Evolutionary conservation across 2,113 vertebrate genomes (phyloP).

Genomic region (Sturnira hondurensis): DNA sequence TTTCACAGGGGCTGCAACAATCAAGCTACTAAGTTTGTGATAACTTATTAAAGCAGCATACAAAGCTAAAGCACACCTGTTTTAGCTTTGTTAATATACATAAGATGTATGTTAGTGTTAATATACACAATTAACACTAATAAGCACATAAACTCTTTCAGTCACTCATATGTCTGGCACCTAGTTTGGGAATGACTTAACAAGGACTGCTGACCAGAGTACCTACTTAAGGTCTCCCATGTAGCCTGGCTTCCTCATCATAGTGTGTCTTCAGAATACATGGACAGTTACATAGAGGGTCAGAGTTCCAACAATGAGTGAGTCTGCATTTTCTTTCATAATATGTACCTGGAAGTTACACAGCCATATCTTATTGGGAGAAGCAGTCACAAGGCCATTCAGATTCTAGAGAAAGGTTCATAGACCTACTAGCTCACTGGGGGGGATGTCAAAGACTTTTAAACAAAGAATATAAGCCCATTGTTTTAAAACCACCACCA

Average conservation of each 20-base stretch:
- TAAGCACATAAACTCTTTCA: not conserved
- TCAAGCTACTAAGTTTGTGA: not conserved
- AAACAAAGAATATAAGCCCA: not conserved
- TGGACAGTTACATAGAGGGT: not conserved
- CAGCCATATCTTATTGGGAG: not conserved
- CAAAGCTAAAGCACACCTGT: not conserved
- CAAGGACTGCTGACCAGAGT: not conserved
- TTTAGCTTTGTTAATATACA: not conserved
- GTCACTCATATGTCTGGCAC: not conserved
- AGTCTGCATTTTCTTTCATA: not conserved
- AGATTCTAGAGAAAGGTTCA: not conserved
- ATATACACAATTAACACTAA: not conserved
- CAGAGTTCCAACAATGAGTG: not conserved
- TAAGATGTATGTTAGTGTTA: too few species aligned
- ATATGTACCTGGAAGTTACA: not conserved
- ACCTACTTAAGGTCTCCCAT: accelerated
- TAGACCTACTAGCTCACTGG: not conserved
- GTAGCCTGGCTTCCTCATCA: not conserved
- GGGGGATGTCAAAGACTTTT: not conserved
- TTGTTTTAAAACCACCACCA: not conserved
- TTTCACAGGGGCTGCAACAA: too few species aligned
- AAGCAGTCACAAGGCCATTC: not conserved
- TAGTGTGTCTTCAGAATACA: not conserved
- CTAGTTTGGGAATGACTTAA: not conserved
- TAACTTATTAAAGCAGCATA: not conserved